These are phyloP conservation scores for Aramus guarauna DNA, from an alignment of 2,113 vertebrate species.

Conservation along the genomic window DNA sequence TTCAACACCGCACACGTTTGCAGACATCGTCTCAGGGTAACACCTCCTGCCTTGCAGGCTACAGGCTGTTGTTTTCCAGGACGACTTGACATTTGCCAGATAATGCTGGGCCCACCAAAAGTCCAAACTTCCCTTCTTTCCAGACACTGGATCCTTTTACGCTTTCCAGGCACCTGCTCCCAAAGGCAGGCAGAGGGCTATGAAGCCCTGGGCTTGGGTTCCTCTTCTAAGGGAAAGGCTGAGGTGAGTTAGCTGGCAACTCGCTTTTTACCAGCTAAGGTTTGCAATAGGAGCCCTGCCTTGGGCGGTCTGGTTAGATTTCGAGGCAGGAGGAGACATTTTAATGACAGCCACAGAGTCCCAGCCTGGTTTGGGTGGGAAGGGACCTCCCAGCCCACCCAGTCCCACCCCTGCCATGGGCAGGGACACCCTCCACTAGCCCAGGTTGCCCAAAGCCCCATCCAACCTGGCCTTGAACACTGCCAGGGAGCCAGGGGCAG, in stretches of 20 bases:
- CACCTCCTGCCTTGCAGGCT: rapidly evolving
- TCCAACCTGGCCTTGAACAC: no score
- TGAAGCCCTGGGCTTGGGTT: not conserved
- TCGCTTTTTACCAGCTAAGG: not conserved
- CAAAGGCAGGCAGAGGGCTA: rapidly evolving
- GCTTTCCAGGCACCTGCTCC: not conserved
- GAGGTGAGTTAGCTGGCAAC: rapidly evolving
- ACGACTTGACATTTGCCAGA: no score
- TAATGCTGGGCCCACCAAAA: rapidly evolving
- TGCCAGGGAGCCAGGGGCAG: no score
- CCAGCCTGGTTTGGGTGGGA: no score
- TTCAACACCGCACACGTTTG: rapidly evolving
- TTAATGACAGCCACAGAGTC: no score
- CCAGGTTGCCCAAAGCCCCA: no score
- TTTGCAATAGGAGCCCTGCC: not conserved
- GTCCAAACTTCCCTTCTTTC: not conserved
- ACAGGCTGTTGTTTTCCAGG: not conserved
- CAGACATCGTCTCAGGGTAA: not conserved
- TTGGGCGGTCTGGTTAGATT: rapidly evolving
- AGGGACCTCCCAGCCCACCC: no score
- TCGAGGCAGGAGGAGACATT: not conserved
- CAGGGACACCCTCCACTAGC: no score
- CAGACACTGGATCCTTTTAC: not conserved
- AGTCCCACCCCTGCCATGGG: no score
- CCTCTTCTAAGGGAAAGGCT: not conserved